phyloP scores from a whole-genome alignment of 2,888 invertebrate genomes.

The Dicranocentrus wangi region DNA sequence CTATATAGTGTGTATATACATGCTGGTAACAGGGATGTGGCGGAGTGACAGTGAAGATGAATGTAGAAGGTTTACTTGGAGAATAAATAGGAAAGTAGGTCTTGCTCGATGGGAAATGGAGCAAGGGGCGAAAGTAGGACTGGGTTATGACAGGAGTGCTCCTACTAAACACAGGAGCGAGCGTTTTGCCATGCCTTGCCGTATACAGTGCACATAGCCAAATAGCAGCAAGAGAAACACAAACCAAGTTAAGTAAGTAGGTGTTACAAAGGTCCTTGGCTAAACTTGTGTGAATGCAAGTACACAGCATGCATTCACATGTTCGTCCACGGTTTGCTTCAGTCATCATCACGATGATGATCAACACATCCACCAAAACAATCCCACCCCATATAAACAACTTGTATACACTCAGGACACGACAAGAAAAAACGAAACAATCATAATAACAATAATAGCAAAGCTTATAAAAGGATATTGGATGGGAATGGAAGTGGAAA shows the following conservation, averaged over 20 bases:
- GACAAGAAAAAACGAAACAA: background rate
- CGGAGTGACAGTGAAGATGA: constrained; percentile 32
- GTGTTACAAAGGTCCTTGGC: constrained; percentile 36
- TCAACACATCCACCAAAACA: background rate
- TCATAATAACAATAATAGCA: background rate
- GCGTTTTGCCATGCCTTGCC: background rate
- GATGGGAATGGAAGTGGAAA: constrained; percentile 4
- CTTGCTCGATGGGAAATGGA: constrained; percentile 69
- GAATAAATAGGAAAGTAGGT: constrained; percentile 68
- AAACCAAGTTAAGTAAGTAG: constrained; percentile 18
- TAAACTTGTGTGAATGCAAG: constrained; percentile 39
- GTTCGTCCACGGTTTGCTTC: background rate
- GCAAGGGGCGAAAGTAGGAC: constrained; percentile 70
- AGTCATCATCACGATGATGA: background rate
- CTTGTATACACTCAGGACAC: background rate
- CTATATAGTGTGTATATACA: background rate
- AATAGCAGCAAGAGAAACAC: background rate
- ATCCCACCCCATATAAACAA: constrained; percentile 8
- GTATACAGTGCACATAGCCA: background rate
- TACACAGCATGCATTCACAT: background rate
- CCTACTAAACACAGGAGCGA: background rate
- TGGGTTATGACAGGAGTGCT: constrained; percentile 66
- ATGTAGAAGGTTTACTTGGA: constrained; percentile 40
- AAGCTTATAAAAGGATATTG: background rate
- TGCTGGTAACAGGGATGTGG: background rate